Base-by-base conservation (phyloP, 2,113 vertebrate species). In the Microtus montanus region DNA sequence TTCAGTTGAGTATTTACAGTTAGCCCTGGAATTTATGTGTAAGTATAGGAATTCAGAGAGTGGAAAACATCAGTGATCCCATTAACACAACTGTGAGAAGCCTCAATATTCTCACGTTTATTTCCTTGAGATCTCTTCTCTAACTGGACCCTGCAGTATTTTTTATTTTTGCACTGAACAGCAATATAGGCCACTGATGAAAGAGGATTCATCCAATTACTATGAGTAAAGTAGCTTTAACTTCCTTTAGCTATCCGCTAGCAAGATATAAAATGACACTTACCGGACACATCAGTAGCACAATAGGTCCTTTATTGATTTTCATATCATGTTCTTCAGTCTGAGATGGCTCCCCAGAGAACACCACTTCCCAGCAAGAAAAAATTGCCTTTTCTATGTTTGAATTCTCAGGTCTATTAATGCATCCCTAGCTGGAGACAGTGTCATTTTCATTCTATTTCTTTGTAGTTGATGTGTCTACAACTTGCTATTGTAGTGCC, bases 311-410 rank as follows among this genome's bases (percentile, higher is more conserved):
- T 97, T 96, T 98, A 99, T 99, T 98, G 98, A 98, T 99, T 99
- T 99, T 98, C 98, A 98, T 98, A 98, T 98, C 98, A 98, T 98
- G 98, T 98, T 99, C 97, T 98, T 95, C 95, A 98, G 97, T 95
- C 93, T 97, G 94, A 98, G 98, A 98, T 97, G 97, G 98, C 96
- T 98, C 98, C 98, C 98, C 90, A 95, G 98, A 98, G 98, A 95
- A 98, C 92, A 96, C 90, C 84, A 90, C 98, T 99, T 99, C 98
- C 98, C 98, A 99, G 98, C 97, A 99, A 98, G 98, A 98, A 98
- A 98, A 98, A 98, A 98, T 71, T 97, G 97, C 96, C 93, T 98
- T 98, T 98, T 97, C 98, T 98, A 19, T 47, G 97, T 98, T 98
- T 98, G 98, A 98, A 98, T 98, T 98, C 92, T 96, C 98, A 96